Conservation (phyloP, 1,140 invertebrate species). For the Hyphantria cunea region DNA sequence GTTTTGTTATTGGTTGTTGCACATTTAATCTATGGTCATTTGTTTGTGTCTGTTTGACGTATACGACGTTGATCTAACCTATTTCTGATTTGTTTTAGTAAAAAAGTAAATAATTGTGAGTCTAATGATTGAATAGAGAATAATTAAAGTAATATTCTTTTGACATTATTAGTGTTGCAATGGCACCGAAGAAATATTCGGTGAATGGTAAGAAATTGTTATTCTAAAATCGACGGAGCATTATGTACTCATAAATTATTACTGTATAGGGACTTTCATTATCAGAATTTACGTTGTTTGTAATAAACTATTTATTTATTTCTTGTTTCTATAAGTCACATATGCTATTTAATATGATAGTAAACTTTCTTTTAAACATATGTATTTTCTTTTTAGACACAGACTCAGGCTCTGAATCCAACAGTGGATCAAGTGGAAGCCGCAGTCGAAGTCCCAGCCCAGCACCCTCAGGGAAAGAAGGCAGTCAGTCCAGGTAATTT, state of each 20-base stretch:
- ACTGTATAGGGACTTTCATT: too few species aligned
- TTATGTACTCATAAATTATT: too few species aligned
- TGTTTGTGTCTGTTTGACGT: constrained; percentile 19
- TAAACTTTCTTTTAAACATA: not conserved
- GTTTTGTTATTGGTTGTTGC: constrained; percentile 1
- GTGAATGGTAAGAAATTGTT: constrained; percentile 30
- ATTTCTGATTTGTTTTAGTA: not conserved
- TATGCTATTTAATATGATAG: too few species aligned
- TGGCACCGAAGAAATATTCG: constrained; percentile 38
- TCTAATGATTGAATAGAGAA: not conserved
- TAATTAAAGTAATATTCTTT: not conserved
- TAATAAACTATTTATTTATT: too few species aligned
- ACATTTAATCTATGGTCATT: not conserved
- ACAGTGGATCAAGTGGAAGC: constrained; percentile 79
- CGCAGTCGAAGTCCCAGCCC: constrained; percentile 80
- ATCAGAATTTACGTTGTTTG: too few species aligned
- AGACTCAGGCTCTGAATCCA: constrained; percentile 79
- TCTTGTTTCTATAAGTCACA: too few species aligned
- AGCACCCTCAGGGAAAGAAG: constrained; percentile 61
- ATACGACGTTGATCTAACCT: constrained; percentile 19
- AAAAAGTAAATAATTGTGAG: too few species aligned
- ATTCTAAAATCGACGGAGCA: too few species aligned
- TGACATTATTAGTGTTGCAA: constrained; percentile 16
- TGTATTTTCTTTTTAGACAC: constrained; percentile 47
- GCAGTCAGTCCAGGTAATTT: constrained; percentile 63